Evolutionary conservation across 2,888 invertebrate genomes (phyloP).

Genomic region (Agonopterix arenella): DNA sequence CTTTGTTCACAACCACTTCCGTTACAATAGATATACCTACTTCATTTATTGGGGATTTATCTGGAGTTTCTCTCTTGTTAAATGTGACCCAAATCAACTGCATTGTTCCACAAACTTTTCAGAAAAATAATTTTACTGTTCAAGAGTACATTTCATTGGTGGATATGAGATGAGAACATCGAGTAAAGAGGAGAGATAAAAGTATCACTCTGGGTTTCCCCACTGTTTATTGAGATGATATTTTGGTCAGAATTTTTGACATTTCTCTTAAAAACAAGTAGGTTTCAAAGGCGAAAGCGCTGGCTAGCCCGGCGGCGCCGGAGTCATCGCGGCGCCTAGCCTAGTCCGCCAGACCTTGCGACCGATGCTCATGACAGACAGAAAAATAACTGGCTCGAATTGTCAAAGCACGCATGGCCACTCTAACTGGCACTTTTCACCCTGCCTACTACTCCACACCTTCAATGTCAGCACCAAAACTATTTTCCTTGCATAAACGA

Average conservation of each 20-base stretch:
- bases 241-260: no score
- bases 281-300: not conserved
- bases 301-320: not conserved
- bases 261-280: not conserved
- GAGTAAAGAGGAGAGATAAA: not conserved
- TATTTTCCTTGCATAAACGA: no score
- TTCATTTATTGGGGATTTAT: no score
- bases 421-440: constrained; percentile 12
- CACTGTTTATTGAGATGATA: not conserved
- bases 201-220: not conserved
- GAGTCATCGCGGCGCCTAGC: not conserved
- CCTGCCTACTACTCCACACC: constrained; percentile 2
- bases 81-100: no score
- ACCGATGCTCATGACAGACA: not conserved
- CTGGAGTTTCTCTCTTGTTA: no score
- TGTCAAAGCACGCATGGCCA: constrained; percentile 68
- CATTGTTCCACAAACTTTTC: no score
- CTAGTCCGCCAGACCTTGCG: not conserved
- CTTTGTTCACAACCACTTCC: no score
- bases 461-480: not conserved
- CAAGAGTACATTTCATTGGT: no score
- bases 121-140: no score
- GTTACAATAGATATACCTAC: no score
- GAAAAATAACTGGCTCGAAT: constrained; percentile 15
- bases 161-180: no score